Percentiles rank a stretch among this genome's conserved stretches.
phyloP scores from a whole-genome alignment of 2,888 invertebrate species.

The Pasiphila rectangulata region DNA sequence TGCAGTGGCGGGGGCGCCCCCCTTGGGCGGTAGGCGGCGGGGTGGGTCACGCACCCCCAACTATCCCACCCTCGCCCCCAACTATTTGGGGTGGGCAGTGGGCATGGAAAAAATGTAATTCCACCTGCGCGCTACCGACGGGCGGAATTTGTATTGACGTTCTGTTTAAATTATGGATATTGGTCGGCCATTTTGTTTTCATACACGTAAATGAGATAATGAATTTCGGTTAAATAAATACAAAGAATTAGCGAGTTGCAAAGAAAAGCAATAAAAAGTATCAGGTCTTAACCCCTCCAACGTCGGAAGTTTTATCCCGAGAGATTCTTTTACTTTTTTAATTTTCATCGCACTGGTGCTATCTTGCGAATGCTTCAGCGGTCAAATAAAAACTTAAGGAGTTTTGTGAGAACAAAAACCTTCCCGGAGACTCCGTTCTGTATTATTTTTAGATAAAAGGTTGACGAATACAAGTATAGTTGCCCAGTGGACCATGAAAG shows the following conservation, averaged over 20 bases:
- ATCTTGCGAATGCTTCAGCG: slow-evolving; percentile 81
- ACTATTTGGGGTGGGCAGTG: slow-evolving; percentile 75
- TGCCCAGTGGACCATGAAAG: slow-evolving; percentile 12
- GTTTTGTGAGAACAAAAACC: slow-evolving; percentile 58
- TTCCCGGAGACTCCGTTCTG: slow-evolving; percentile 32
- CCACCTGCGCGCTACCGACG: slow-evolving; percentile 72
- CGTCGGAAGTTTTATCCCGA: slow-evolving; percentile 34
- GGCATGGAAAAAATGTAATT: slow-evolving; percentile 72
- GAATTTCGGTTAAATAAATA: slow-evolving; percentile 18
- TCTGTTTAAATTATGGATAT: slow-evolving; percentile 60
- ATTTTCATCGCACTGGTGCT: slow-evolving; percentile 75
- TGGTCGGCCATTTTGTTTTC: slow-evolving; percentile 69
- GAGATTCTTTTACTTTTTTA: slow-evolving; percentile 60
- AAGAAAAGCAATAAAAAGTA: slow-evolving; percentile 38
- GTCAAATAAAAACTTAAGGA: slow-evolving; percentile 81
- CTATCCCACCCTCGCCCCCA: slow-evolving; percentile 61
- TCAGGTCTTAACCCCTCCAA: slow-evolving; percentile 33
- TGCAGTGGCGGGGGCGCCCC: slow-evolving; percentile 46
- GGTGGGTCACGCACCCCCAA: slow-evolving; percentile 66
- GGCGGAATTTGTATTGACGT: slow-evolving; percentile 68
- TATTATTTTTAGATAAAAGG: neutral
- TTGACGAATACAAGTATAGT: slow-evolving; percentile 6
- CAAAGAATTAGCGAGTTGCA: slow-evolving; percentile 20
- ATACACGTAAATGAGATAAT: slow-evolving; percentile 27
- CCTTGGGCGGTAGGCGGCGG: slow-evolving; percentile 39